phyloP scores from a whole-genome alignment of 1,140 invertebrate genomes.

The Heliconius congener region DNA sequence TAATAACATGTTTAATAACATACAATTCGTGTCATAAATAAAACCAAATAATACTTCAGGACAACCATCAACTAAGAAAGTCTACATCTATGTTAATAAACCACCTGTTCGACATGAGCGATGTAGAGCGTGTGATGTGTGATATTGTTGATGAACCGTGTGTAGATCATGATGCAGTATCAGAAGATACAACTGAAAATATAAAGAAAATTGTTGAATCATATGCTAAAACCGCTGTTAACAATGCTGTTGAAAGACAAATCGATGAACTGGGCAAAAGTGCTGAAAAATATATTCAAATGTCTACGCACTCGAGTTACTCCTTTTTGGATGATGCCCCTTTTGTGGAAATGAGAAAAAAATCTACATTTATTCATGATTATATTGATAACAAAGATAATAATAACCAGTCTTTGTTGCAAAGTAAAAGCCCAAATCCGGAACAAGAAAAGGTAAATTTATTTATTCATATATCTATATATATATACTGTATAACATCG shows the following conservation, averaged over 20 bases:
- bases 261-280: neutral
- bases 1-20: neutral
- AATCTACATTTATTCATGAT: neutral
- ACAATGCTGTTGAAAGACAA: neutral
- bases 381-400: neutral
- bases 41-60: conserved; percentile 15
- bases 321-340: conserved; percentile 54
- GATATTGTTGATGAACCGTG: conserved; percentile 36
- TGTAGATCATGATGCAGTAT: neutral
- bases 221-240: neutral
- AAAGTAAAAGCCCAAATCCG: neutral
- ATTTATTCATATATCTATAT: neutral
- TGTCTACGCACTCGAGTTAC: conserved; percentile 46
- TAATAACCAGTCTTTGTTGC: neutral
- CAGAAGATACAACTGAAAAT: neutral
- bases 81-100: conserved; percentile 68
- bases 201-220: neutral
- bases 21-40: too few species aligned
- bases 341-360: conserved; percentile 22
- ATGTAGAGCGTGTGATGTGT: conserved; percentile 48
- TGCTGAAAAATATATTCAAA: conserved; percentile 18
- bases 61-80: conserved; percentile 33
- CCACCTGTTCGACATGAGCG: conserved; percentile 66
- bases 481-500: neutral
- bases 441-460: neutral